A percentile compares a stretch with the other conserved stretches of the same genome.
phyloP scores from a whole-genome alignment of 2,797 vertebrate genomes.

The Diplodus sargus region DNA sequence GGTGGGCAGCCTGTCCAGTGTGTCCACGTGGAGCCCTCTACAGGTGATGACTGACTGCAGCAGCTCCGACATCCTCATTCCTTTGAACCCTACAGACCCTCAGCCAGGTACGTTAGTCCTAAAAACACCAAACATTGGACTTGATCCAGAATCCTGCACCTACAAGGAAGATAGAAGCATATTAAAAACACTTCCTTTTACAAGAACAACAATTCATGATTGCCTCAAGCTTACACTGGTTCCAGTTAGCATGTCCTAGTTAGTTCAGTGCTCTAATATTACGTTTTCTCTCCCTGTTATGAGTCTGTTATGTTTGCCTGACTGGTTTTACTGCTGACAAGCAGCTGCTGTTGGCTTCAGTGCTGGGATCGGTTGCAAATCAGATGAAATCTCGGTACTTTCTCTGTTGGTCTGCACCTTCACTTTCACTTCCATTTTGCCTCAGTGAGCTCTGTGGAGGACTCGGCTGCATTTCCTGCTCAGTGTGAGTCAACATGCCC shows the following conservation, averaged over 20 bases:
- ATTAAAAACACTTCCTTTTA: constrained; percentile 28
- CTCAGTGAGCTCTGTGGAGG: constrained; percentile 84
- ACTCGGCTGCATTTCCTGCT: constrained; percentile 84
- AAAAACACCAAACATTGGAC: neutral
- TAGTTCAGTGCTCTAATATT: neutral
- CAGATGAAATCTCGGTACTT: constrained; percentile 41
- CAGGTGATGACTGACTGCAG: constrained; percentile 87
- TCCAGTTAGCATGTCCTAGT: neutral
- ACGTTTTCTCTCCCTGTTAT: neutral
- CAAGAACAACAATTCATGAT: neutral
- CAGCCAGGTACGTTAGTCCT: constrained; percentile 85
- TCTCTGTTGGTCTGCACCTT: constrained; percentile 27
- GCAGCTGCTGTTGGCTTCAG: neutral
- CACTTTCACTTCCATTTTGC: constrained; percentile 63
- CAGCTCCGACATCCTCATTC: constrained; percentile 90
- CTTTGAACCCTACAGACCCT: constrained; percentile 85
- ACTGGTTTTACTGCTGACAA: constrained; percentile 29
- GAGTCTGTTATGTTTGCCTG: neutral
- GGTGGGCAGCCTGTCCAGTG: constrained; percentile 86
- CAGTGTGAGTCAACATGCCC: constrained; percentile 74
- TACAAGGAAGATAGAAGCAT: neutral
- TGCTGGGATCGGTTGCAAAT: neutral
- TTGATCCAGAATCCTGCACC: neutral
- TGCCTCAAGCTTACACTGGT: neutral
- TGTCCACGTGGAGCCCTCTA: constrained; percentile 91